phyloP scores from a whole-genome alignment of 2,113 vertebrate genomes.

The Percopsis transmontana region DNA sequence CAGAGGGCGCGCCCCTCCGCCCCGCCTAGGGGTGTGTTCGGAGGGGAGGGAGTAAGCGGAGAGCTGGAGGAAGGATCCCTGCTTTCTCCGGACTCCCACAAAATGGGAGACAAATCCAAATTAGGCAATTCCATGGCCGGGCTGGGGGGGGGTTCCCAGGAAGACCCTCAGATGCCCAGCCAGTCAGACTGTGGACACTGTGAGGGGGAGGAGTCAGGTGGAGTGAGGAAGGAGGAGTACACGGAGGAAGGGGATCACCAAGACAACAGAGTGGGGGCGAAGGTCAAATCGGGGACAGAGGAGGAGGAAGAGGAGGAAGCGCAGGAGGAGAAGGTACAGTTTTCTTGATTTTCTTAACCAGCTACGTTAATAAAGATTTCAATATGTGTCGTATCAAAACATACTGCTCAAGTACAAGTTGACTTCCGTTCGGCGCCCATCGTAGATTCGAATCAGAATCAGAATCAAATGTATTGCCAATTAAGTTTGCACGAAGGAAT shows the following conservation, averaged over 20 bases:
- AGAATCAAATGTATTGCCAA: too few species aligned
- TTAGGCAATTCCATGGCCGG: constrained; percentile 60
- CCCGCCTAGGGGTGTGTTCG: constrained; percentile 78
- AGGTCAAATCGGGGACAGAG: constrained; percentile 74
- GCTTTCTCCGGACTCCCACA: constrained; percentile 90
- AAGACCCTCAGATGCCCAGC: constrained; percentile 94
- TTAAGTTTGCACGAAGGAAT: too few species aligned
- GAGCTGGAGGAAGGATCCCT: constrained; percentile 71
- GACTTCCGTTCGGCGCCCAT: too few species aligned
- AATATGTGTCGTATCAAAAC: too few species aligned
- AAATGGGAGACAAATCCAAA: constrained; percentile 87
- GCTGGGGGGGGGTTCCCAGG: constrained; percentile 74
- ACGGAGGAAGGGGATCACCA: constrained; percentile 69
- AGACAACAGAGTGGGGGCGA: constrained; percentile 67
- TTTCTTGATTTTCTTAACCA: not conserved
- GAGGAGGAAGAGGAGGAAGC: constrained; percentile 74
- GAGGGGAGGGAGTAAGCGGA: constrained; percentile 57
- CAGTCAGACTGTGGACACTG: constrained; percentile 87
- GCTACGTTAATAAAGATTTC: too few species aligned
- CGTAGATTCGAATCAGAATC: too few species aligned
- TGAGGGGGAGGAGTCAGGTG: constrained; percentile 54
- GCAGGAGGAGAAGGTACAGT: constrained; percentile 81
- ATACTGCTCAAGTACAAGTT: too few species aligned
- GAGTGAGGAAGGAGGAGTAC: constrained; percentile 75
- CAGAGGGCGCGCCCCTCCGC: constrained; percentile 82